Evolutionary conservation across 2,888 invertebrate genomes (phyloP), one percentile per base, ranked within the genome.

Genomic region (Parnassius glacialis): DNA sequence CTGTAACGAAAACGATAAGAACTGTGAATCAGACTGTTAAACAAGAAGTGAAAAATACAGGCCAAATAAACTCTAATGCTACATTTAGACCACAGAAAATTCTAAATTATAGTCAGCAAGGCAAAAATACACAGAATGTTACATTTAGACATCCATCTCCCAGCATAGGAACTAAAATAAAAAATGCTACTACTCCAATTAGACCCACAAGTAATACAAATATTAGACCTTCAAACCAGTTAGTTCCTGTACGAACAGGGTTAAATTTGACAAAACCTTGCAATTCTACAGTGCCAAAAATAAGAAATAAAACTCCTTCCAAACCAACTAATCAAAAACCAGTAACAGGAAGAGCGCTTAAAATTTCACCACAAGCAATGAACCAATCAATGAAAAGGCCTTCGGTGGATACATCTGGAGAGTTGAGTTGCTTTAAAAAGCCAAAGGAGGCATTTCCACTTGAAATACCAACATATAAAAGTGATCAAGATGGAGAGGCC

Each of bases 1-100:
- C 91, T 43, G 90, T 91, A 2, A 91, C 91, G 10, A 90, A 90
- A 81, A 91, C 90, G 10, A 85, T 91, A 67, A 83, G 89, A 71
- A 90, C 88, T 20, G 83, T 90, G 0, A 90, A 89, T 67, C 86
- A 89, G 72, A 83, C 82, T 42, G 74, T 80, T 25, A 86, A 88
- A 64, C 85, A 89, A 73, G 83, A 86, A 74, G 72, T 84, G 43
- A 79, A 77, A 66, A 83, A 77, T 67, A 68, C 72, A 52, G 74
- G 65, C 57, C 81, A 83, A 65, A 71, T 68, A n/a, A 70, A 61
- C 63, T 67, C 70, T 51, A 65, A 63, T 60, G 67, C 75, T 11
- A 69, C 65, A 45, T 67, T 73, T 44, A 70, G 68, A 52, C 71
- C 77, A 41, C 83, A 81, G 67, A 83, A 76, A 68, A 71, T 82